Base-by-base conservation (phyloP, 2,113 vertebrate genomes). In the Naja naja region DNA sequence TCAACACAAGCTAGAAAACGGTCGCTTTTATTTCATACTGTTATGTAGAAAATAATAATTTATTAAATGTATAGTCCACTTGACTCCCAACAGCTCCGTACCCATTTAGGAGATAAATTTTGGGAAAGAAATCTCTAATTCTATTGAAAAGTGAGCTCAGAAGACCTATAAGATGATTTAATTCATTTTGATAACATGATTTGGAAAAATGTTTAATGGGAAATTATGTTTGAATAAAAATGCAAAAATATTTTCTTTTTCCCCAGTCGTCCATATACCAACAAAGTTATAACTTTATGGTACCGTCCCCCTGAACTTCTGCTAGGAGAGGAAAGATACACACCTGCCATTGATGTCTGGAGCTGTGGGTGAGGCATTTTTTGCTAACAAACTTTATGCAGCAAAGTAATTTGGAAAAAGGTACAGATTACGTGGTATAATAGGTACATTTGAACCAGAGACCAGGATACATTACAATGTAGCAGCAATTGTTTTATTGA, bases 201-300 rank as follows among this genome's bases (percentile, higher is more conserved):
- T 55, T 54, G 43, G 14, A 8, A 34, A 60, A n/a, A 30, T 85
- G 5, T 52, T 91, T 92, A 55, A 47, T 55, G 85, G 43, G 85
- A 91, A 58, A 34, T 22, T 92, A 43, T 9, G 92, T 0, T 0
- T 95, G 91, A 90, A 91, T 69, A 64, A 91, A 94, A 95, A 91
- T 97, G 85, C 91, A 94, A 97, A 95, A 96, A 91, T 97, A 34
- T 97, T 95, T 94, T 93, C 88, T 96, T 91, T 93, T 96, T 91
- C 88, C 93, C 86, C 96, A 98, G 98, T 95, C 98, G 98, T 49
- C 98, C 98, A 0, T 98, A 98, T 93, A 98, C 98, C 93, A 98
- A 98, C 96, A 98, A 98, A 96, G 98, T 98, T 93, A 98, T 98
- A 93, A 98, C 98, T 0, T 95, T 98, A 69, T 98, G 98, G 98